phyloP scores from a whole-genome alignment of 2,888 invertebrate genomes.

The Dioctria linearis region DNA sequence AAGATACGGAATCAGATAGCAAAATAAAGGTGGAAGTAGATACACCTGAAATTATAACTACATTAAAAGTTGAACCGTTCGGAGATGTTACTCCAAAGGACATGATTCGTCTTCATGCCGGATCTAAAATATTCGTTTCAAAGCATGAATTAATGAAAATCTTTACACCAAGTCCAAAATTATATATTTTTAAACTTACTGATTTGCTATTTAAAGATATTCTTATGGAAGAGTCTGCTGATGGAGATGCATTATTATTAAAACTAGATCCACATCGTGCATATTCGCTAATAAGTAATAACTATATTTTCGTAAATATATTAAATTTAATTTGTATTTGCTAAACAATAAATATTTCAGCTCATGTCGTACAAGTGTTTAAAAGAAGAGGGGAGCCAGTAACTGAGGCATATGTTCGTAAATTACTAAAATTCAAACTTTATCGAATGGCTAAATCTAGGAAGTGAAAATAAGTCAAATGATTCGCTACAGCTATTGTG shows the following conservation, averaged over 20 bases:
- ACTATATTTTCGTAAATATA: not conserved
- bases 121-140: slow-evolving; percentile 55
- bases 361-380: slow-evolving; percentile 59
- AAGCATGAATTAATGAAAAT: slow-evolving; percentile 57
- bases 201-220: slow-evolving; percentile 56
- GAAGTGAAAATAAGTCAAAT: not conserved
- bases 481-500: too few relatives aligned
- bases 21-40: not conserved
- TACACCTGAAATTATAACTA: not conserved
- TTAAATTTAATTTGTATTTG: slow-evolving; percentile 2
- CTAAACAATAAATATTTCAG: slow-evolving; percentile 51
- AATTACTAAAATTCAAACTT: slow-evolving; percentile 38
- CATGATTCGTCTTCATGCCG: slow-evolving; percentile 57
- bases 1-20: too few relatives aligned
- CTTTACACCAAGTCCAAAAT: slow-evolving; percentile 57
- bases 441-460: slow-evolving; percentile 27
- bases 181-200: slow-evolving; percentile 57
- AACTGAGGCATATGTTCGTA: slow-evolving; percentile 16
- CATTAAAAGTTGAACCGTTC: not conserved
- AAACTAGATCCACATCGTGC: slow-evolving; percentile 45
- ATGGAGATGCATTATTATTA: not conserved
- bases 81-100: not conserved
- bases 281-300: slow-evolving; percentile 56
- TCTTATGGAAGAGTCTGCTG: not conserved
- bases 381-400: slow-evolving; percentile 54